Evolutionary conservation across 2,113 vertebrate species (phyloP).

Genomic region (Chauna torquata): DNA sequence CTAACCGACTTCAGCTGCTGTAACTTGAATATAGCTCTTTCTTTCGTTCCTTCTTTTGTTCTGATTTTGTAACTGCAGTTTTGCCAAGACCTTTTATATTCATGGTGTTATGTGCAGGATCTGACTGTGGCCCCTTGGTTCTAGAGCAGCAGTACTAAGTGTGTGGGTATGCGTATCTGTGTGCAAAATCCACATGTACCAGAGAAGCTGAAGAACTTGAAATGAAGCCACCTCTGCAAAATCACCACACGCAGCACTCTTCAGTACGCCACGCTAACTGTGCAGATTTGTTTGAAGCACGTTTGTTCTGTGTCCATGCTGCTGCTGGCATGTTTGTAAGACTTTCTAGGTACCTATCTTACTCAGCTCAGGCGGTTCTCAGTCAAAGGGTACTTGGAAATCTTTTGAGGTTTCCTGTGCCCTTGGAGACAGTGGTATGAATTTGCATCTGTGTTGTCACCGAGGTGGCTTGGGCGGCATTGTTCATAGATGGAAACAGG

Average conservation of each 20-base stretch:
- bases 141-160: neutral
- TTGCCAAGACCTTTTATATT: neutral
- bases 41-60: neutral
- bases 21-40: neutral
- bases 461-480: neutral
- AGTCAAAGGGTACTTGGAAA: neutral
- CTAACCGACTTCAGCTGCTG: neutral
- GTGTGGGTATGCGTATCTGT: neutral
- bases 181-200: neutral
- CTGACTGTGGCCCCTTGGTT: neutral
- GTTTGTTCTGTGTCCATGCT: neutral
- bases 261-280: neutral
- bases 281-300: neutral
- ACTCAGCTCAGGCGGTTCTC: neutral
- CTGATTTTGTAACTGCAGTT: neutral
- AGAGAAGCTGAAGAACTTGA: neutral
- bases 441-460: neutral
- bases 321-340: neutral
- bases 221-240: neutral
- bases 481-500: neutral
- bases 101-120: neutral
- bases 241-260: accelerated
- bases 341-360: neutral
- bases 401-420: neutral
- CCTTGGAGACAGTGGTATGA: neutral